phyloP scores from a whole-genome alignment of 1,140 invertebrate genomes.

The Drosophila neocordata region DNA sequence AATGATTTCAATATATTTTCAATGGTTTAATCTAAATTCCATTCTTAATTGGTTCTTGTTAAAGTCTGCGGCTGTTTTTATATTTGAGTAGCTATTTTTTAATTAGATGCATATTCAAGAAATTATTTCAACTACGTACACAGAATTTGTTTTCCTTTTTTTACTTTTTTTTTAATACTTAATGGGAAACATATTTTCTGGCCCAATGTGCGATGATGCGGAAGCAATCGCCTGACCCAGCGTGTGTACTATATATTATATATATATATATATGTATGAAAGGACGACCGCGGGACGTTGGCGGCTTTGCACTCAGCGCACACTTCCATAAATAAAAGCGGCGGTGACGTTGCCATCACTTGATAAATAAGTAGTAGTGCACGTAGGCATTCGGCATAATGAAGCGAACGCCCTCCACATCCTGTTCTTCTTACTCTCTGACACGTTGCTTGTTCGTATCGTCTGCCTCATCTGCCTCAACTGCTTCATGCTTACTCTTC shows the following conservation, averaged over 20 bases:
- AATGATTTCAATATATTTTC: too few species aligned
- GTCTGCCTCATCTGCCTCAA: background rate
- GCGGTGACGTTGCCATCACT: constrained; percentile 58
- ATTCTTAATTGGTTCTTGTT: background rate
- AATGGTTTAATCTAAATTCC: background rate
- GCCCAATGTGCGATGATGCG: constrained; percentile 53
- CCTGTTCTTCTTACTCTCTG: background rate
- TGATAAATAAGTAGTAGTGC: constrained; percentile 79
- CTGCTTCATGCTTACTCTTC: background rate
- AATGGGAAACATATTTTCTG: constrained; percentile 41
- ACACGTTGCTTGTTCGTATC: too few species aligned
- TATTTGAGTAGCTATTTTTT: constrained; percentile 3
- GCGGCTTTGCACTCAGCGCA: constrained; percentile 51
- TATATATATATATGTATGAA: constrained; percentile 16
- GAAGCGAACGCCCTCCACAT: constrained; percentile 42
- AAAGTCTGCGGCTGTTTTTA: background rate
- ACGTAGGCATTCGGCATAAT: constrained; percentile 78
- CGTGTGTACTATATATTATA: constrained; percentile 24
- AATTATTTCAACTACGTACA: constrained; percentile 2
- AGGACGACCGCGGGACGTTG: constrained; percentile 36
- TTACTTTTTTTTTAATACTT: background rate
- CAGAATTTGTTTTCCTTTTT: background rate
- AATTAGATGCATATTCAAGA: constrained; percentile 6
- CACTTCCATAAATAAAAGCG: constrained; percentile 54
- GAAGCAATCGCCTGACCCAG: constrained; percentile 57